Conservation (phyloP, 92 coral and sea anemone species). For the Porites evermanni region DNA sequence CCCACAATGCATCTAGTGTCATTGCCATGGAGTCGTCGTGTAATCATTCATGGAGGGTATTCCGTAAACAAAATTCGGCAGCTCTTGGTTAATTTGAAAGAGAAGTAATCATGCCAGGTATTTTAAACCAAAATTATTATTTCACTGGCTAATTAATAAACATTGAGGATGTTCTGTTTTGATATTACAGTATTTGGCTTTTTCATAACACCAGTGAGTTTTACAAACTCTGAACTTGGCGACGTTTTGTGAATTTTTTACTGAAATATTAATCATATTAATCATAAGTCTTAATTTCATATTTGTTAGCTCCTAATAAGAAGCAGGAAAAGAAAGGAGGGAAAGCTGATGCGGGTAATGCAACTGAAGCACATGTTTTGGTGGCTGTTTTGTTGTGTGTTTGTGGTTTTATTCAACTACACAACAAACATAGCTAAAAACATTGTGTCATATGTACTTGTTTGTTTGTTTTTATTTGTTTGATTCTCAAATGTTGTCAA, state of each 20-base stretch:
- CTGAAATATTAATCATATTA: neutral
- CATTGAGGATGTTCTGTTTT: too few relatives aligned
- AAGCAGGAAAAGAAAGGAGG: conserved; percentile 79
- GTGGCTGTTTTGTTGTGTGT: conserved; percentile 41
- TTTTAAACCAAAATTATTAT: too few relatives aligned
- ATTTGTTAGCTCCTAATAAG: conserved; percentile 68
- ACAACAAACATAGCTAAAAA: conserved; percentile 8
- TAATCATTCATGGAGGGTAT: neutral
- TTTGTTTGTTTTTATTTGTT: neutral
- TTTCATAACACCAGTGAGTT: too few relatives aligned
- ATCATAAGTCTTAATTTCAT: neutral
- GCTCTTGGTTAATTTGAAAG: neutral
- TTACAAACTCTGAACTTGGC: too few relatives aligned
- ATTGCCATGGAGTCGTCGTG: conserved; percentile 26
- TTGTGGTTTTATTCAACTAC: conserved; percentile 8
- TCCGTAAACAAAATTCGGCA: neutral
- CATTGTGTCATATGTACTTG: conserved; percentile 6
- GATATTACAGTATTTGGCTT: too few relatives aligned
- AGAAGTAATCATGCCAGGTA: conserved; percentile 38
- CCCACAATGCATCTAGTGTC: conserved; percentile 20
- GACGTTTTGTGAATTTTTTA: neutral
- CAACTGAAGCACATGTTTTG: conserved; percentile 30
- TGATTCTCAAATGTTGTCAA: neutral
- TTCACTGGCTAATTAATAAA: too few relatives aligned
- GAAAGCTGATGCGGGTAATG: conserved; percentile 81